Evolutionary conservation across 2,113 vertebrate genomes (phyloP).

Genomic region (Triplophysa dalaica): DNA sequence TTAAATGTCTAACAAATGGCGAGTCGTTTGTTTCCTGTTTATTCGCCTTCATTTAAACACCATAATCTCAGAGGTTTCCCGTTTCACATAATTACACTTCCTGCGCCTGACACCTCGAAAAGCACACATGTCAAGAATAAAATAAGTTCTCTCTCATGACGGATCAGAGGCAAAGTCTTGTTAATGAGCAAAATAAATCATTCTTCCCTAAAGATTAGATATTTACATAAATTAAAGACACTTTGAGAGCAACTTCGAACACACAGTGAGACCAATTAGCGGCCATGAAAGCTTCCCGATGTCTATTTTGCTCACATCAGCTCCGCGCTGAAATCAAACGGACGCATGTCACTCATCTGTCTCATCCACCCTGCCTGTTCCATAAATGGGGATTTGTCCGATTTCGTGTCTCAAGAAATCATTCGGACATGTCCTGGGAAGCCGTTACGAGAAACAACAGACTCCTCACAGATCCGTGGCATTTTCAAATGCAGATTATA

Average conservation of each 20-base stretch:
- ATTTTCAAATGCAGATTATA: slow-evolving; percentile 22
- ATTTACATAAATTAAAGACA: slow-evolving; percentile 58
- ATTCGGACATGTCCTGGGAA: slow-evolving; percentile 26
- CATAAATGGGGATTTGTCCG: slow-evolving; percentile 55
- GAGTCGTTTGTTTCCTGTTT: slow-evolving; percentile 16
- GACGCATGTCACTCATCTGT: slow-evolving; percentile 50
- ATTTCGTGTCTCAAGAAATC: slow-evolving; percentile 40
- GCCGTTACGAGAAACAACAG: not conserved
- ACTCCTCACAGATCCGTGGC: not conserved
- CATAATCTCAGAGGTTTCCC: slow-evolving; percentile 26
- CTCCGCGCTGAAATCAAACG: slow-evolving; percentile 44
- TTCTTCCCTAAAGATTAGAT: slow-evolving; percentile 49
- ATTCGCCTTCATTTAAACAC: slow-evolving; percentile 25
- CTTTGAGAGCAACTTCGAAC: slow-evolving; percentile 29
- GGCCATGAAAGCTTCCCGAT: slow-evolving; percentile 44
- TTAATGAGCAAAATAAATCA: slow-evolving; percentile 53
- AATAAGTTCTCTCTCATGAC: slow-evolving; percentile 41
- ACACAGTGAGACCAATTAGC: slow-evolving; percentile 53
- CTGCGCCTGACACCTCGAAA: slow-evolving; percentile 40
- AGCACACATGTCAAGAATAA: slow-evolving; percentile 40
- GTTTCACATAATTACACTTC: slow-evolving; percentile 46
- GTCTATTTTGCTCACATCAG: slow-evolving; percentile 25
- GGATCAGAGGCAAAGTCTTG: slow-evolving; percentile 40
- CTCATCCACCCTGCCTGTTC: slow-evolving; percentile 50
- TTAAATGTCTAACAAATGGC: slow-evolving; percentile 27